These are phyloP conservation scores for Epirrhoe tristata DNA, from an alignment of 2,888 invertebrate genomes.

Conservation along the genomic window DNA sequence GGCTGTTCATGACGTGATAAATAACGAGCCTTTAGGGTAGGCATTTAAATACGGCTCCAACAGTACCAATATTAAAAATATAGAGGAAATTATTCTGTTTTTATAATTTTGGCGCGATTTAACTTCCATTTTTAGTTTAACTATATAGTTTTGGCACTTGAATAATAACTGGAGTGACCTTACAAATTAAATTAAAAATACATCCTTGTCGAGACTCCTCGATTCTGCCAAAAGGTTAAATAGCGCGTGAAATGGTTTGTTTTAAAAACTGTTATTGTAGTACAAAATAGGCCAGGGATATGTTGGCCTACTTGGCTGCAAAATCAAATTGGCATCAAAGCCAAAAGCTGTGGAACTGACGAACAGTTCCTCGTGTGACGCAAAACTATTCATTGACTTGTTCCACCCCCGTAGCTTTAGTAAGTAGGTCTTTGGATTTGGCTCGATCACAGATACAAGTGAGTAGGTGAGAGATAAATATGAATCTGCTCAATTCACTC, in stretches of 20 bases:
- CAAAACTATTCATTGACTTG: constrained; percentile 8
- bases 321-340: constrained; percentile 40
- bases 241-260: constrained; percentile 14
- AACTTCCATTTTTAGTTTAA: not conserved
- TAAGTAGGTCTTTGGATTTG: constrained; percentile 5
- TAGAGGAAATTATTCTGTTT: not conserved
- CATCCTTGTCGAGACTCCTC: constrained; percentile 9
- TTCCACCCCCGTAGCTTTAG: not conserved
- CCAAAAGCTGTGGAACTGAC: constrained; percentile 40
- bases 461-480: constrained; percentile 12
- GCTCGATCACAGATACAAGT: constrained; percentile 5
- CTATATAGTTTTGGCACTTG: not conserved
- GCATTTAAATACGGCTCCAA: too few relatives aligned
- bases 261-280: constrained; percentile 33
- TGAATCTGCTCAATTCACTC: constrained; percentile 4
- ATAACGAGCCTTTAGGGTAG: too few relatives aligned
- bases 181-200: constrained; percentile 22
- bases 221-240: constrained; percentile 26
- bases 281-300: constrained; percentile 64
- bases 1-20: too few relatives aligned
- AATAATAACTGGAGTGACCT: not conserved
- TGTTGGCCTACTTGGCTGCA: constrained; percentile 65
- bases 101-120: not conserved
- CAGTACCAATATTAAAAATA: not conserved
- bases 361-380: constrained; percentile 29